These are phyloP conservation scores for Pelosia muscerda DNA, from an alignment of 2,888 invertebrate genomes.

Conservation along the genomic window DNA sequence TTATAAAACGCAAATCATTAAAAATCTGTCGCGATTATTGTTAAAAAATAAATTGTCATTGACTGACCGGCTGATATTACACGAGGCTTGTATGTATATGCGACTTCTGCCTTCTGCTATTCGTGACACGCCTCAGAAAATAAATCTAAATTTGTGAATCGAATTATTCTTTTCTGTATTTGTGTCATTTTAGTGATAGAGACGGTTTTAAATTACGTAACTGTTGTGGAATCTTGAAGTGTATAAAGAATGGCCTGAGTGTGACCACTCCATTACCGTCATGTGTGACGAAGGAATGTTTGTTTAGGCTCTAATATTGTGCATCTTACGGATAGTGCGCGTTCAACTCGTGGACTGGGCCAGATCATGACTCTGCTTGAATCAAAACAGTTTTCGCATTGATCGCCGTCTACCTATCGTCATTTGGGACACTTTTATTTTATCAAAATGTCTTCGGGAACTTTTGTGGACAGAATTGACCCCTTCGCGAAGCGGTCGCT, in stretches of 20 bases:
- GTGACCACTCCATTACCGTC: conserved; percentile 86
- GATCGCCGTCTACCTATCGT: conserved; percentile 83
- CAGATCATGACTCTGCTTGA: conserved; percentile 85
- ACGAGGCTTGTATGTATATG: conserved; percentile 87
- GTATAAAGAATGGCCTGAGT: conserved; percentile 86
- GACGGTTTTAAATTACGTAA: conserved; percentile 86
- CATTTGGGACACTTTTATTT: conserved; percentile 84
- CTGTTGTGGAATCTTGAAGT: conserved; percentile 86
- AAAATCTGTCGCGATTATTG: conserved; percentile 78
- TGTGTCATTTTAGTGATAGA: conserved; percentile 85
- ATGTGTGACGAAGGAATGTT: conserved; percentile 87
- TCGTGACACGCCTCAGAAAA: conserved; percentile 87
- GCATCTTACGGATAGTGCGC: conserved; percentile 83
- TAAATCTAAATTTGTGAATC: conserved; percentile 85
- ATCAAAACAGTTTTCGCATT: conserved; percentile 84
- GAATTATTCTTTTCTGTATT: conserved; percentile 82
- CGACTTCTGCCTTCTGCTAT: conserved; percentile 86
- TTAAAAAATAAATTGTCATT: conserved; percentile 85
- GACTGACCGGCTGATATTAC: conserved; percentile 88
- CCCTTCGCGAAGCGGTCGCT: conserved; percentile 99
- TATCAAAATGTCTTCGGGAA: conserved; percentile 91
- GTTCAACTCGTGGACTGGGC: conserved; percentile 81
- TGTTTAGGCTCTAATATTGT: conserved; percentile 86
- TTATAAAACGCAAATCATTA: conserved; percentile 72
- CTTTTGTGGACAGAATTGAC: conserved; percentile 99